These are phyloP conservation scores for Prorops nasuta DNA, from an alignment of 1,140 invertebrate species.

Conservation along the genomic window DNA sequence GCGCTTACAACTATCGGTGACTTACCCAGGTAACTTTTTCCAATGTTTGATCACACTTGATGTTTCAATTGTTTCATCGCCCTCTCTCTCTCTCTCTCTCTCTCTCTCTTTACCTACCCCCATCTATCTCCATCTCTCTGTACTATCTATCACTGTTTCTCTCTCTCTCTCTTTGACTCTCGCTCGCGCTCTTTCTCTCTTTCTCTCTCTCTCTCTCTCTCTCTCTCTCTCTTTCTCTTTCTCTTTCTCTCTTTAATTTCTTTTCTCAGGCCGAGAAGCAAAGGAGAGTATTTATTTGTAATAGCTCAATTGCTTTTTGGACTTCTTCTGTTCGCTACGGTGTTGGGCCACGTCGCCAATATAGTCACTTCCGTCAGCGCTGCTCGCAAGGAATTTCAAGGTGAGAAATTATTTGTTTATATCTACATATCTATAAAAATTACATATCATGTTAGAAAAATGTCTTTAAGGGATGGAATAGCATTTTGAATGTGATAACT, in stretches of 20 bases:
- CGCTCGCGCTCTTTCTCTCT: too few species aligned
- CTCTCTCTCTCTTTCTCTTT: too few species aligned
- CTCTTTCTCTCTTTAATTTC: too few species aligned
- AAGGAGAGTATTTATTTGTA: conserved; percentile 88
- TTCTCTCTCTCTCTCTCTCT: too few species aligned
- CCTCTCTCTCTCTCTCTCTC: too few species aligned
- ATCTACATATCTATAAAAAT: conserved; percentile 25
- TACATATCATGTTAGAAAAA: background rate
- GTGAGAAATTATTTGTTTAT: too few species aligned
- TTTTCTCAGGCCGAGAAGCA: conserved; percentile 71
- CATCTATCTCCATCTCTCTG: too few species aligned
- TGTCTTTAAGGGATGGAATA: background rate
- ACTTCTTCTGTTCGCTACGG: conserved; percentile 86
- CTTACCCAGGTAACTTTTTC: conserved; percentile 46
- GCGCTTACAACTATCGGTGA: conserved; percentile 88
- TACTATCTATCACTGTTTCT: too few species aligned
- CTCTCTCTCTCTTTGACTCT: too few species aligned
- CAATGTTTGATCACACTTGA: background rate
- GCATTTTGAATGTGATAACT: too few species aligned
- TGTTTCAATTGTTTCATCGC: background rate
- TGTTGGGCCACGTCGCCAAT: conserved; percentile 91
- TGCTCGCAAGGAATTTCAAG: conserved; percentile 93
- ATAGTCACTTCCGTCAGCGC: conserved; percentile 94
- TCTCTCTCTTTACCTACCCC: too few species aligned
- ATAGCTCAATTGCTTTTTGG: conserved; percentile 88